Percentiles rank a stretch among this genome's conserved stretches.
Conservation (phyloP, 2,888 invertebrate genomes). For the Lasioglossum leucozonium region DNA sequence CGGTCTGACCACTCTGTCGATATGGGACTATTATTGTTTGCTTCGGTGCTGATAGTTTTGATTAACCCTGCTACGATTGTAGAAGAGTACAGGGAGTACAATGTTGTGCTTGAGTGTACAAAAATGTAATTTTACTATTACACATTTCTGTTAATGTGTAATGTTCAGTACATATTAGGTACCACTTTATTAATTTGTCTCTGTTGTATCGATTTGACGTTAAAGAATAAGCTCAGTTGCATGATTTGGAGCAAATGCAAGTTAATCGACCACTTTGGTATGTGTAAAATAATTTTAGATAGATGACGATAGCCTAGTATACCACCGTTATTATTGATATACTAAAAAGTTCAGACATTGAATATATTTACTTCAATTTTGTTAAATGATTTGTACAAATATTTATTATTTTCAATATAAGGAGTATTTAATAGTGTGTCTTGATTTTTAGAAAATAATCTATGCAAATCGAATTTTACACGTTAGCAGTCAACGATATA, state of each 20-base stretch:
- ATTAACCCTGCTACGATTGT: not conserved
- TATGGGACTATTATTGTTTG: not conserved
- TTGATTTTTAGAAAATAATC: not conserved
- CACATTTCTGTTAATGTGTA: not conserved
- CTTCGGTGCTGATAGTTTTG: not conserved
- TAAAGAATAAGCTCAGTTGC: too few species aligned
- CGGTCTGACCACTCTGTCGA: slow-evolving; percentile 8
- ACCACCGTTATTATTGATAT: too few species aligned
- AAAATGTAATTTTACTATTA: not conserved
- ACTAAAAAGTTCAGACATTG: too few species aligned
- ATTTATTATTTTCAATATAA: not conserved
- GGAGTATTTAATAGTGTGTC: not conserved
- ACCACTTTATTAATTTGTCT: not conserved
- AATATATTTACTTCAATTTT: too few species aligned
- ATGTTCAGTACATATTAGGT: not conserved
- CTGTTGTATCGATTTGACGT: not conserved
- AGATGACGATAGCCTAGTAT: too few species aligned
- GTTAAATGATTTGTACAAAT: too few species aligned
- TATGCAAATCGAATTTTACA: not conserved
- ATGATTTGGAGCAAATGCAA: too few species aligned
- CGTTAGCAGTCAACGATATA: not conserved
- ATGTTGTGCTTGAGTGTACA: not conserved
- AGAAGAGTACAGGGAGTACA: not conserved
- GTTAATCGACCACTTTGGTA: too few species aligned
- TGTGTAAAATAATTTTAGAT: too few species aligned